These are phyloP conservation scores for Hephaestus fuliginosus DNA, from an alignment of 2,797 vertebrate genomes.

Conservation along the genomic window DNA sequence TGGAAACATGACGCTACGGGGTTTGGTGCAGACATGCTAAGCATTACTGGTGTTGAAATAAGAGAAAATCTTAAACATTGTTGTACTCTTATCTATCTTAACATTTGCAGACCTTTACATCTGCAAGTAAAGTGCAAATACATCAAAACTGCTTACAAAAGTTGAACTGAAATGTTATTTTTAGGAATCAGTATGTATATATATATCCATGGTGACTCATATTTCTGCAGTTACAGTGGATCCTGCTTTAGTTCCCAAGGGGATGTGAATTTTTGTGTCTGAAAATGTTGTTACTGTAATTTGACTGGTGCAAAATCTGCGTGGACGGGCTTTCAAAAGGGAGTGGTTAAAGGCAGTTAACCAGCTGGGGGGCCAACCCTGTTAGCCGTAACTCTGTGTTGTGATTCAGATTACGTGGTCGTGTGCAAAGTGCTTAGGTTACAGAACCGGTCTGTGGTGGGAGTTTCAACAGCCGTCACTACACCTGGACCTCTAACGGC, in stretches of 20 bases:
- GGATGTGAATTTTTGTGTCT: background rate
- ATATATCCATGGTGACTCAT: background rate
- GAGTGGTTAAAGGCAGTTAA: background rate
- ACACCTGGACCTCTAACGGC: background rate
- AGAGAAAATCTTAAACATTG: background rate
- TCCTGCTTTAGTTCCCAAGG: background rate
- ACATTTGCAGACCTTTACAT: background rate
- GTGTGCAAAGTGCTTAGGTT: background rate
- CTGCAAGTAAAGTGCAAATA: background rate
- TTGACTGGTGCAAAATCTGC: background rate
- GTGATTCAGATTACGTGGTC: background rate
- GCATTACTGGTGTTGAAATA: background rate
- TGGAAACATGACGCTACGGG: constrained; percentile 33
- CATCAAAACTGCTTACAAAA: background rate
- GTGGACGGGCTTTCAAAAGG: background rate
- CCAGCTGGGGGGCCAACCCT: background rate
- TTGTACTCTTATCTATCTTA: too few species aligned
- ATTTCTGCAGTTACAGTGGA: too few species aligned
- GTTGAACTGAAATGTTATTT: background rate
- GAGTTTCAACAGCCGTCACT: background rate
- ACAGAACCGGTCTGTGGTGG: background rate
- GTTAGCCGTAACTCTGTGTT: background rate
- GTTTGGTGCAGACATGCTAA: constrained; percentile 30
- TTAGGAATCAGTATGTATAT: background rate
- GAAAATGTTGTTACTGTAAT: background rate